Evolutionary conservation across 2,888 invertebrate genomes (phyloP), one percentile per base, ranked within the genome.

Genomic region (Cheilosia urbana): DNA sequence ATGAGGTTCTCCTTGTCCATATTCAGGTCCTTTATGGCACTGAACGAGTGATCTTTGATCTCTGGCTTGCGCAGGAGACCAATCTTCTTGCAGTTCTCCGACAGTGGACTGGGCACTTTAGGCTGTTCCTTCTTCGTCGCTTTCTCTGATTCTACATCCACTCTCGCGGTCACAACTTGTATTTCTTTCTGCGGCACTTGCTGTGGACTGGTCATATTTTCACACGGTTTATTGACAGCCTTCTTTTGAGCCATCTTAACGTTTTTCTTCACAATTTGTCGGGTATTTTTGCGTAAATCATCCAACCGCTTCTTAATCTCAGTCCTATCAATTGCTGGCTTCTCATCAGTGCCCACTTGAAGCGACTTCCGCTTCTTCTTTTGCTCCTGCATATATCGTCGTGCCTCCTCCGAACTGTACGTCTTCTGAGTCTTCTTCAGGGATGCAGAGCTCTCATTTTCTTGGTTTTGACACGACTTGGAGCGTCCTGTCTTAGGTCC

Each of bases 331-430:
- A 85, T 65, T 0, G 90, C 87, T 34, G 93, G 88, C 87, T 91
- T 92, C 24, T n/a, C 11, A 1, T 60, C 30, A 15, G 53, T 11
- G 17, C 17, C 24, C 9, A 62, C 34, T 55, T 71, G 71, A 7
- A 80, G 90, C 66, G 91, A 90, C 51, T 91, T 89, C 11, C 94
- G 90, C 88, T 93, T 93, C 73, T 93, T 93, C 88, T 92, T 93
- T 89, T 94, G 94, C 87, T 93, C 93, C 87, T 93, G 93, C 87
- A 95, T 94, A 89, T 93, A 95, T 84, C 93, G 93, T 4, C 93
- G 90, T 0, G 94, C 93, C 87, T 93, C 93, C 66, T 93, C 93
- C 1, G 92, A 91, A 90, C 94, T 93, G 88, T 94, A 94, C 73
- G 88, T 87, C 81, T 89, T 89, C 45, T 89, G 62, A 2, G 60